Conservation (phyloP, 2,113 vertebrate genomes). For the Zingel zingel region DNA sequence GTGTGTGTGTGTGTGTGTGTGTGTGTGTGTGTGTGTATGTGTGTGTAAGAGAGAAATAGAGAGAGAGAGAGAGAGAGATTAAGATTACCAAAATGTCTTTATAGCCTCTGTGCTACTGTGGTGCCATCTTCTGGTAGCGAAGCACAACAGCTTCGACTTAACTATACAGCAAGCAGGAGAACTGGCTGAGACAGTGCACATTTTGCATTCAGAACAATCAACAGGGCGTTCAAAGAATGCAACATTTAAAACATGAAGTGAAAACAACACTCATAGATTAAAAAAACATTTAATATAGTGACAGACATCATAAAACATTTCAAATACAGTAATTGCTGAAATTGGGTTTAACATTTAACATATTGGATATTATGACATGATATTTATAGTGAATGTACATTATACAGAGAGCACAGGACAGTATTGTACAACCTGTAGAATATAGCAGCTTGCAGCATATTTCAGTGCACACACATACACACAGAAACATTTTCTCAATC, state of each 20-base stretch:
- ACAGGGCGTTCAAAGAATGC: neutral
- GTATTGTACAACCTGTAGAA: conserved; percentile 64
- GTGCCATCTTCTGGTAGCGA: conserved; percentile 76
- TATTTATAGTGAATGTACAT: conserved; percentile 44
- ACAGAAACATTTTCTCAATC: conserved; percentile 11
- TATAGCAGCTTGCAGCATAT: conserved; percentile 74
- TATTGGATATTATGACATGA: conserved; percentile 38
- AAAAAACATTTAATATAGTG: conserved; percentile 64
- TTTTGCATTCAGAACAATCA: conserved; percentile 21
- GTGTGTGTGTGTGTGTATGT: conserved; percentile 17
- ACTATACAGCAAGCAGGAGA: neutral
- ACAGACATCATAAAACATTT: conserved; percentile 33
- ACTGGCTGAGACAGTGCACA: neutral
- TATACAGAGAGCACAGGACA: conserved; percentile 50
- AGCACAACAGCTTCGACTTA: conserved; percentile 24
- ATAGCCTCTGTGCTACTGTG: conserved; percentile 60
- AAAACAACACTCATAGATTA: neutral
- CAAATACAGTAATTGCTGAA: conserved; percentile 39
- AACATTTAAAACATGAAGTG: neutral
- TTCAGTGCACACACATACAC: conserved; percentile 52
- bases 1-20: conserved; percentile 6
- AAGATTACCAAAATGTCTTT: conserved; percentile 34
- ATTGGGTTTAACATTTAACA: conserved; percentile 53
- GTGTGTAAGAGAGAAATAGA: neutral
- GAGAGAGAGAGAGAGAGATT: conserved; percentile 19